Conservation (phyloP, 2,797 vertebrate genomes). For the Neomorphus geoffroyi region DNA sequence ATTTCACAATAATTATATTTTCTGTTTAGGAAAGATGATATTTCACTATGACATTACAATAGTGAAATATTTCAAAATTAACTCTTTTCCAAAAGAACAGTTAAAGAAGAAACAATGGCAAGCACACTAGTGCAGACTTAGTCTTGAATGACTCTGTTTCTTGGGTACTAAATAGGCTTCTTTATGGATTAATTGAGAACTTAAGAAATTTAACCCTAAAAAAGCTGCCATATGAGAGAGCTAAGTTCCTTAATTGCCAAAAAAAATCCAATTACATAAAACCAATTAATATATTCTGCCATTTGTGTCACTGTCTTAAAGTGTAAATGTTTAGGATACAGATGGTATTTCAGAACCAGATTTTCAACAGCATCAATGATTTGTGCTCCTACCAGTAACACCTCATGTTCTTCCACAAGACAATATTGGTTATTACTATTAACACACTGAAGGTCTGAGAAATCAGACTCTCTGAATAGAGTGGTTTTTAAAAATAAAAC, state of each 20-base stretch:
- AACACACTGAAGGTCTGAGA: neutral
- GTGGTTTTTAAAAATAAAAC: neutral
- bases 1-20: neutral
- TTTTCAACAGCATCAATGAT: neutral
- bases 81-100: neutral
- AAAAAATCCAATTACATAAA: neutral
- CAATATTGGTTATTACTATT: neutral
- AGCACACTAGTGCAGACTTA: neutral
- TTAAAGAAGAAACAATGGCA: neutral
- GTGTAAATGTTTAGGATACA: neutral
- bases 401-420: neutral
- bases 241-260: neutral
- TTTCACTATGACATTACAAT: neutral
- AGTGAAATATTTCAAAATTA: neutral
- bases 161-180: neutral
- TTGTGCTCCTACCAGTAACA: neutral
- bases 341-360: neutral
- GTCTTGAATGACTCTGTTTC: neutral
- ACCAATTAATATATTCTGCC: neutral
- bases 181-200: neutral
- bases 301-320: neutral
- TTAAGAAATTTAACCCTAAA: neutral
- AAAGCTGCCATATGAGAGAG: neutral
- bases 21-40: neutral
- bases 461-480: neutral